Conservation (phyloP, 2,888 invertebrate species). For the Camptogramma bilineatum region DNA sequence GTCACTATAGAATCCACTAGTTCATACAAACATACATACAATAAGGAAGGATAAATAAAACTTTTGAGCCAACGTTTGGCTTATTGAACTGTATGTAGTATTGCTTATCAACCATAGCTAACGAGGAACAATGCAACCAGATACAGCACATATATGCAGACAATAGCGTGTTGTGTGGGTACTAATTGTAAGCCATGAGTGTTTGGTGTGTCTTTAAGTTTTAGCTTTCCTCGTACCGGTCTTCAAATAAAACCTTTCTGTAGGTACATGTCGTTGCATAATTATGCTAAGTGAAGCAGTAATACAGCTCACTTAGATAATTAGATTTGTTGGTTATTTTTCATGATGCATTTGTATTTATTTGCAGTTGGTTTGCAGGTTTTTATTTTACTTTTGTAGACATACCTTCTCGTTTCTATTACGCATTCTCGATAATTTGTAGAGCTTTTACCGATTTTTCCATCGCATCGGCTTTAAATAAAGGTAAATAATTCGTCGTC, state of each 20-base stretch:
- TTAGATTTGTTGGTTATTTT: background rate
- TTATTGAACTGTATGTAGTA: background rate
- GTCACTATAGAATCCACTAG: too few relatives aligned
- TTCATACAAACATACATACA: too few relatives aligned
- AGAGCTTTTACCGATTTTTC: background rate
- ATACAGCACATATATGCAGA: background rate
- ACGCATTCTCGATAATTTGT: background rate
- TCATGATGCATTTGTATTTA: too few relatives aligned
- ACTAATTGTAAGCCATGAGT: background rate
- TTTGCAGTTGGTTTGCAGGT: too few relatives aligned
- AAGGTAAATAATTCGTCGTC: background rate
- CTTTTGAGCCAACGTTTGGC: too few relatives aligned
- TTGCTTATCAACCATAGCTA: background rate
- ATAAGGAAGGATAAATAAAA: too few relatives aligned
- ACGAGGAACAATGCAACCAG: background rate
- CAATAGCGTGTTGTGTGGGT: background rate
- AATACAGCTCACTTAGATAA: background rate
- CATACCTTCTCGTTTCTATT: background rate
- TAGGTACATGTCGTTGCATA: background rate
- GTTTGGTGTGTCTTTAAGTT: background rate
- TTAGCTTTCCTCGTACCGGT: background rate
- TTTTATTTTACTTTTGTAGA: too few relatives aligned
- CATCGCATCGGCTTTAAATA: background rate
- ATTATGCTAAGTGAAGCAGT: background rate
- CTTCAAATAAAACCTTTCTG: background rate